Evolutionary conservation across 2,797 vertebrate species (phyloP), one percentile per base, ranked within the genome.

Genomic region (Xyrichtys novacula): DNA sequence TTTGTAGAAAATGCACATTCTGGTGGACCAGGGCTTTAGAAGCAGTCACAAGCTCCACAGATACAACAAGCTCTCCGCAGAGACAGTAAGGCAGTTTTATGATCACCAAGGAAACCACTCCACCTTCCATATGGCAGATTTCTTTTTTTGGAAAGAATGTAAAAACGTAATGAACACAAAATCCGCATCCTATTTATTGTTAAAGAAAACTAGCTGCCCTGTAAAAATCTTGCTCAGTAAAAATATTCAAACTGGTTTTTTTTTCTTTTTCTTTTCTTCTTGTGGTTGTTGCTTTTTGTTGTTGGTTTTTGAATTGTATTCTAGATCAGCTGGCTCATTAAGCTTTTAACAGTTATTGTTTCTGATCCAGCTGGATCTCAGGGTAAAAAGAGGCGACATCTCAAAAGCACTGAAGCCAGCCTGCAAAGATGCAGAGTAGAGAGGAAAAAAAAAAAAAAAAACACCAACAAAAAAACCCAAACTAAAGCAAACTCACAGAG

Each of bases 401-500:
- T 96, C 94, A 93, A 96, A 95, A 94, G 94, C 95, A 83, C 92
- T 95, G 95, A 95, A 96, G 95, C 95, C 83, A 85, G 80, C 79
- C 87, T 87, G 87, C 86, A 90, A 87, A 79, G 81, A 88, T 85
- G 84, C 89, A 87, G 81, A 89, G 71, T 81, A 88, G 71, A 88
- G 72, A 86, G 83, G 74, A 43, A 74, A 77, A 62, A 55, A 79
- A 86, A 81, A 40, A 40, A 80, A 77, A 59, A 57, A 81, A 86
- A 80, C 75, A 86, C 82, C 84, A 90, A 91, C 60, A 76, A 76
- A 91, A 89, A 88, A 90, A 88, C 83, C 85, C 87, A 88, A 91
- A 92, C 86, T 85, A 93, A 94, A 94, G 90, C 95, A 98, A 99
- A 99, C 97, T 98, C 97, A 98, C 96, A 98, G 97, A 99, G 98